A percentile compares a stretch with the other conserved stretches of the same genome.
phyloP scores from a whole-genome alignment of 2,888 invertebrate species.

The Microctonus hyperodae region DNA sequence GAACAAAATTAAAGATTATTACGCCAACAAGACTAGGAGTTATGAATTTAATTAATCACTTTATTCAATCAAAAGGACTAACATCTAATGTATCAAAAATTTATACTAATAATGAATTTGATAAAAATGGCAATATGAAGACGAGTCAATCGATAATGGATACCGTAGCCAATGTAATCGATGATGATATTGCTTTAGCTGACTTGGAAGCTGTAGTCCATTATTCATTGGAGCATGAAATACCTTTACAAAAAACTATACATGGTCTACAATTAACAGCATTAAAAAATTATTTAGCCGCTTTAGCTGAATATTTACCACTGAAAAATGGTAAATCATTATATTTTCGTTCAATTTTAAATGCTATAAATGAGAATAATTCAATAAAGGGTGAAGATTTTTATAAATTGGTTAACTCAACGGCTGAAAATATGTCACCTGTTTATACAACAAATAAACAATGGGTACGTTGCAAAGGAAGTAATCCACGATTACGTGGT shows the following conservation, averaged over 20 bases:
- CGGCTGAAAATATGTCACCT: conserved; percentile 67
- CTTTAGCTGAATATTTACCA: conserved; percentile 82
- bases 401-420: conserved; percentile 65
- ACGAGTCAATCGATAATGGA: conserved; percentile 40
- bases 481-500: conserved; percentile 77
- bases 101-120: conserved; percentile 45
- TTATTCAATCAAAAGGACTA: conserved; percentile 59
- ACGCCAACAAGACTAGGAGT: conserved; percentile 64
- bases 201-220: conserved; percentile 90
- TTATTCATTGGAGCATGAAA: conserved; percentile 84
- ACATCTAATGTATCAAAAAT: conserved; percentile 1
- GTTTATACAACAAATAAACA: conserved; percentile 65
- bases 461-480: conserved; percentile 88
- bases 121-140: conserved; percentile 47
- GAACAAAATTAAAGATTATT: conserved; percentile 62
- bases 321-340: conserved; percentile 71
- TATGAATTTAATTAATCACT: conserved; percentile 66
- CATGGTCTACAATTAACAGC: conserved; percentile 76
- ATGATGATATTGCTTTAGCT: conserved; percentile 78
- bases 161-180: conserved; percentile 58
- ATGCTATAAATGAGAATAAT: conserved; percentile 66
- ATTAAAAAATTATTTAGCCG: conserved; percentile 75
- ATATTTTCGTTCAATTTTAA: conserved; percentile 61
- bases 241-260: conserved; percentile 75
- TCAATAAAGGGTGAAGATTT: conserved; percentile 70